Conservation (phyloP, 2,113 vertebrate genomes). For the Todiramphus chloris region DNA sequence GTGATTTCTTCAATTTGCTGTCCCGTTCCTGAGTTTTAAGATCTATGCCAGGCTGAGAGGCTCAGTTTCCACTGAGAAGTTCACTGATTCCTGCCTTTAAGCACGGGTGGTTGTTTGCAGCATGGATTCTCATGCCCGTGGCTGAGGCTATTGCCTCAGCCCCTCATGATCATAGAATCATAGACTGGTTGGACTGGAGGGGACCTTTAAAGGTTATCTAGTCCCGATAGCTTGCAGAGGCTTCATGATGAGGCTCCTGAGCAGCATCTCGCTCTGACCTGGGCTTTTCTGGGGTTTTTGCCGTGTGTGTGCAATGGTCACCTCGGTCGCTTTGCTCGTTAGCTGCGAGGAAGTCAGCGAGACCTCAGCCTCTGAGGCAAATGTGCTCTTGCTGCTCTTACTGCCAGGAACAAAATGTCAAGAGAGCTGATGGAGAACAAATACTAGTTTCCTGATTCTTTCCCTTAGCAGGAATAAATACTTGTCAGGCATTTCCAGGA, state of each 20-base stretch:
- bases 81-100: not conserved
- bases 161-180: not conserved
- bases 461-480: not conserved
- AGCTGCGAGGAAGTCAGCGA: not conserved
- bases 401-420: not conserved
- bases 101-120: rapidly evolving
- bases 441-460: not conserved
- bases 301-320: rapidly evolving
- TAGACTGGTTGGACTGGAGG: not conserved
- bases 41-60: not conserved
- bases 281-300: not conserved
- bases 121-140: rapidly evolving
- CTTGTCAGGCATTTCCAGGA: not conserved
- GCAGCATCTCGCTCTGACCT: not conserved
- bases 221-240: not conserved
- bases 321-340: not conserved
- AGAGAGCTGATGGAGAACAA: not conserved
- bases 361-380: not conserved
- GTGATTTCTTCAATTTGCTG: not conserved
- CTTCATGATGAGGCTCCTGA: not conserved
- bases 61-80: not conserved
- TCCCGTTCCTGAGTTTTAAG: not conserved
- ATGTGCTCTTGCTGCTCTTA: not conserved
- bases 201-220: not conserved
- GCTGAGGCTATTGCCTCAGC: not conserved